Evolutionary conservation across 53 echinoderm and acorn worm species (phyloP).

Genomic region (Echinometra lucunter): DNA sequence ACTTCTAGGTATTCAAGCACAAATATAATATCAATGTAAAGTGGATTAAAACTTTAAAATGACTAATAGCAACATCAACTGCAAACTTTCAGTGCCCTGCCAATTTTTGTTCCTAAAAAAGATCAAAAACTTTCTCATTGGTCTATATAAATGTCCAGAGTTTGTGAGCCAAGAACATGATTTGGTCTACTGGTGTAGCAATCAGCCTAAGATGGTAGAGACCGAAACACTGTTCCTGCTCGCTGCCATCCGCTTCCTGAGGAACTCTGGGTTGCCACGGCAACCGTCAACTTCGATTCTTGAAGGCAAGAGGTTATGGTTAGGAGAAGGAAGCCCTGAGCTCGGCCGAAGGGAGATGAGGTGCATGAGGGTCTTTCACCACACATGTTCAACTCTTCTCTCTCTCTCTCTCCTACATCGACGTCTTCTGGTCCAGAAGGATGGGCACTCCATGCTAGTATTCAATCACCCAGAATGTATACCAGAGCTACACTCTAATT

Average conservation of each 20-base stretch:
- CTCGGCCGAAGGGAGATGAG: conserved; percentile 1
- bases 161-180: conserved; percentile 1
- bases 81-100: neutral
- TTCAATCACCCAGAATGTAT: too few species aligned
- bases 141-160: neutral
- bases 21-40: too few species aligned
- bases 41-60: too few species aligned
- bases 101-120: neutral
- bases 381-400: neutral
- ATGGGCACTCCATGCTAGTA: neutral
- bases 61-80: neutral
- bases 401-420: neutral
- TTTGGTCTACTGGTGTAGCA: conserved; percentile 43
- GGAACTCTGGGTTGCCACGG: conserved; percentile 34
- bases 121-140: neutral
- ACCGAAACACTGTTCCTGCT: conserved; percentile 47
- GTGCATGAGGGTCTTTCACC: neutral
- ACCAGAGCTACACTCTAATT: too few species aligned
- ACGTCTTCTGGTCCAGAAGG: neutral
- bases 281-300: conserved; percentile 64
- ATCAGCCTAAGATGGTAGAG: conserved; percentile 20
- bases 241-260: conserved; percentile 51
- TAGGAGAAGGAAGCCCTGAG: conserved; percentile 19
- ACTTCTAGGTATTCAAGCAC: too few species aligned
- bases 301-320: conserved; percentile 1